phyloP scores from a whole-genome alignment of 2,888 invertebrate species.

The Eurytoma adleriae region DNA sequence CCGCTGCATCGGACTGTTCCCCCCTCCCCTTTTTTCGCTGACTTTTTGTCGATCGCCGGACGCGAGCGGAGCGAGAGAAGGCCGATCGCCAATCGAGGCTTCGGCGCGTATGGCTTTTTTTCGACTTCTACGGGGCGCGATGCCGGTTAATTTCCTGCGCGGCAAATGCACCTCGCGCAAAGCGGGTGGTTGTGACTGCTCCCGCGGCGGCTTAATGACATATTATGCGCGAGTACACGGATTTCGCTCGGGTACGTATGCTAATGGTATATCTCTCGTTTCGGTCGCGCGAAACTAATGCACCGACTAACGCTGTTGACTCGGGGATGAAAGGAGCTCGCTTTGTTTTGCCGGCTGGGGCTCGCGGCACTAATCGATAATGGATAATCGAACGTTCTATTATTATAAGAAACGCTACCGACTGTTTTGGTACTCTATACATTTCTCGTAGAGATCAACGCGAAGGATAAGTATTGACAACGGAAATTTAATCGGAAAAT shows the following conservation, averaged over 20 bases:
- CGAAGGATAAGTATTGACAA: too few relatives aligned
- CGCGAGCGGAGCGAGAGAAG: background rate
- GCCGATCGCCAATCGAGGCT: too few relatives aligned
- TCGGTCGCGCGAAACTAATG: background rate
- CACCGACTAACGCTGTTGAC: background rate
- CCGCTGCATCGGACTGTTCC: background rate
- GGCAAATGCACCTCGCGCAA: background rate
- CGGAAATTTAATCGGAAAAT: too few relatives aligned
- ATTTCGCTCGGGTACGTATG: background rate
- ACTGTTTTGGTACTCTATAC: background rate
- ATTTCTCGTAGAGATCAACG: too few relatives aligned
- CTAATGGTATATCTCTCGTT: constrained; percentile 14
- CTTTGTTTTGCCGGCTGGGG: too few relatives aligned
- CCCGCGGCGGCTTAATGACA: background rate
- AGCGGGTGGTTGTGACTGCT: background rate
- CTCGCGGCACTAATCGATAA: too few relatives aligned
- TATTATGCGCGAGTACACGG: background rate
- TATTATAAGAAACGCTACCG: background rate
- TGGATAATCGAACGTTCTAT: background rate
- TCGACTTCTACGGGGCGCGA: too few relatives aligned
- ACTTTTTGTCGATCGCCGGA: background rate
- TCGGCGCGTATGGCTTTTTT: background rate
- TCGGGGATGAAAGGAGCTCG: background rate
- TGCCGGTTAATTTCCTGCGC: constrained; percentile 10
- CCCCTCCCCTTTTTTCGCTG: background rate